Base-by-base conservation (phyloP, 2,797 vertebrate species). In the Pteronotus mesoamericanus region DNA sequence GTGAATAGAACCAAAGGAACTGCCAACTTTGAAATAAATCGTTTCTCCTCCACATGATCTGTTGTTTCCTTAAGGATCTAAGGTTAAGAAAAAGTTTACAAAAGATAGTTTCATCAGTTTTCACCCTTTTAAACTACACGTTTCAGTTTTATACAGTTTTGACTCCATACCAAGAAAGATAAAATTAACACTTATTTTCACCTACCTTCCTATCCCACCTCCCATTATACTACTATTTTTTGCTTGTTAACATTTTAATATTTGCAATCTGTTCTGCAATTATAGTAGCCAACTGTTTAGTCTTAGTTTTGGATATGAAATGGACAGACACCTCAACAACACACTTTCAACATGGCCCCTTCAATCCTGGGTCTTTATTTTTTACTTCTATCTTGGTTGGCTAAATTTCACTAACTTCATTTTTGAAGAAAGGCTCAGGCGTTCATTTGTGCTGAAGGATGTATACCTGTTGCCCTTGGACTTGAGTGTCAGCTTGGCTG, bases 111-210 rank as follows among this genome's bases (percentile, higher is more conserved):
- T 51, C 53, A 0, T 42, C 74, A 55, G 32, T 72, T 78, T 57
- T n/a, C 59, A 46, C 59, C 26, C 14, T 78, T 59, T 95, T 57
- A 46, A 88, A 69, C 14, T 57, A 18, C 18, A 39, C 0, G 12
- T 91, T 89, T 86, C n/a, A 29, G 4, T 68, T 85, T 89, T 69
- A 53, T 5, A 61, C 9, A 57, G 16, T 22, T 53, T 0, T 80
- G 79, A 26, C 21, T 86, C 15, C 22, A 24, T 42, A 57, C 21
- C 53, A 59, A 75, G n/a, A 89, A 79, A 72, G 9, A 91, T n/a
- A 80, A 78, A 69, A 92, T 85, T 57, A 91, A 89, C 92, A 85
- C 55, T 86, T 51, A 34, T 18, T 80, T 74, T 90, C 16, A 84
- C 57, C 57, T 84, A 34, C 34, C 72, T 92, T 46, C 34, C 53